phyloP scores from a whole-genome alignment of 2,888 invertebrate species.

The Brassicogethes aeneus region DNA sequence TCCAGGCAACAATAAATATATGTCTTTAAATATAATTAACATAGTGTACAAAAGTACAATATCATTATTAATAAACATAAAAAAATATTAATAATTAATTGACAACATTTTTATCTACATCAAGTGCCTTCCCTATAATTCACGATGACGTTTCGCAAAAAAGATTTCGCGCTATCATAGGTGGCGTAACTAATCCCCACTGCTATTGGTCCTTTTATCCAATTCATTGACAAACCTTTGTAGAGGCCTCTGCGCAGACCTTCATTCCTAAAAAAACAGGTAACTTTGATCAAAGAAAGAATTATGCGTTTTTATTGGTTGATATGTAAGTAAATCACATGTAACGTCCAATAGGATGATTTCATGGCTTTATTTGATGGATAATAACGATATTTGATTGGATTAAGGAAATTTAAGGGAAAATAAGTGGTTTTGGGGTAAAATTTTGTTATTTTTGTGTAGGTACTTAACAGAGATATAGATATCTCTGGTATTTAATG shows the following conservation, averaged over 20 bases:
- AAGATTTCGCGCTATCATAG: constrained; percentile 70
- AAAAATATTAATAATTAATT: not conserved
- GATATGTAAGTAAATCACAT: too few relatives aligned
- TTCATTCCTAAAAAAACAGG: constrained; percentile 58
- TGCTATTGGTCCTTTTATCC: constrained; percentile 88
- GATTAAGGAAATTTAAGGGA: too few relatives aligned
- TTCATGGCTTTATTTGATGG: too few relatives aligned
- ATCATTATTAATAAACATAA: constrained; percentile 4
- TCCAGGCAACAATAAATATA: constrained; percentile 14
- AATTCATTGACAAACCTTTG: constrained; percentile 99
- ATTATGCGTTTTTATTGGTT: too few relatives aligned
- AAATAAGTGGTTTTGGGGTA: too few relatives aligned
- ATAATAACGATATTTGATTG: too few relatives aligned
- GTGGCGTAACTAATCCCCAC: constrained; percentile 95
- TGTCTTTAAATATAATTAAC: constrained; percentile 1
- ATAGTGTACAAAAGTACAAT: constrained; percentile 9
- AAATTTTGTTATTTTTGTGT: too few relatives aligned
- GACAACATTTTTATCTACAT: not conserved
- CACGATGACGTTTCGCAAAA: constrained; percentile 40
- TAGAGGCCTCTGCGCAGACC: constrained; percentile 85
- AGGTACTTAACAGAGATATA: too few relatives aligned
- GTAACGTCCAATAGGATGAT: too few relatives aligned
- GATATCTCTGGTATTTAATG: too few relatives aligned
- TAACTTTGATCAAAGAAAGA: constrained; percentile 5
- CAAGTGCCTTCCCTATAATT: constrained; percentile 18